A percentile compares a stretch with the other conserved stretches of the same genome.
phyloP scores from a whole-genome alignment of 2,888 invertebrate genomes.

The Cosmorhoe ocellata region DNA sequence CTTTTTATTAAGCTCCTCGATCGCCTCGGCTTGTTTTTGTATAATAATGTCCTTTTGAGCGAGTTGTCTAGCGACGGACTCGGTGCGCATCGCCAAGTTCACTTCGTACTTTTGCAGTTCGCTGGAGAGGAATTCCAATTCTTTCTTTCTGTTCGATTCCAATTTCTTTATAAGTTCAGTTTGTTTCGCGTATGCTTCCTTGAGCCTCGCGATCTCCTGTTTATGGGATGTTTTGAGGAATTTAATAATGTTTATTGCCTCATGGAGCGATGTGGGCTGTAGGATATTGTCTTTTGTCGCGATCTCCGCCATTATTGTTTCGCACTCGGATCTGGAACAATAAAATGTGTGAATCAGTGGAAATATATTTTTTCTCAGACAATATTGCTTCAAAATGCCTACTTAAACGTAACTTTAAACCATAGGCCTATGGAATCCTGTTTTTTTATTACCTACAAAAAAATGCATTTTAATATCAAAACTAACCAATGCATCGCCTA shows the following conservation, averaged over 20 bases:
- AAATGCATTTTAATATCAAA: too few species aligned
- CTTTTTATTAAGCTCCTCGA: conserved; percentile 64
- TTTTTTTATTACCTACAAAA: too few species aligned
- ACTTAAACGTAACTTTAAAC: too few species aligned
- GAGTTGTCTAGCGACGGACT: conserved; percentile 66
- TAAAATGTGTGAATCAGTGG: conserved; percentile 36
- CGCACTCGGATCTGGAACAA: conserved; percentile 55
- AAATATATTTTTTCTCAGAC: conserved; percentile 16
- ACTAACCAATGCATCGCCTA: too few species aligned
- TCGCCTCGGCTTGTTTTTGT: conserved; percentile 60
- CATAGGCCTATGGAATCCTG: too few species aligned
- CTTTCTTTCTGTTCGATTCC: conserved; percentile 70
- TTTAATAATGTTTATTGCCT: conserved; percentile 74
- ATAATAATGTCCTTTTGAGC: conserved; percentile 71
- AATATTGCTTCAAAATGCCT: conserved; percentile 9
- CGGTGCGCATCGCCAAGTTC: conserved; percentile 67
- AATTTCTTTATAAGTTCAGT: conserved; percentile 68
- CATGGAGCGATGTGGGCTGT: conserved; percentile 70
- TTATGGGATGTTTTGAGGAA: conserved; percentile 74
- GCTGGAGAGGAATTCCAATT: conserved; percentile 70
- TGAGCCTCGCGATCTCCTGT: conserved; percentile 67
- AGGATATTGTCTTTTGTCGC: conserved; percentile 57
- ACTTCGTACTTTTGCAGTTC: conserved; percentile 76
- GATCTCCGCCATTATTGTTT: conserved; percentile 50
- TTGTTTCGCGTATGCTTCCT: conserved; percentile 65